These are phyloP conservation scores for Desmodus rotundus DNA, from an alignment of 2,113 vertebrate species.

Conservation along the genomic window DNA sequence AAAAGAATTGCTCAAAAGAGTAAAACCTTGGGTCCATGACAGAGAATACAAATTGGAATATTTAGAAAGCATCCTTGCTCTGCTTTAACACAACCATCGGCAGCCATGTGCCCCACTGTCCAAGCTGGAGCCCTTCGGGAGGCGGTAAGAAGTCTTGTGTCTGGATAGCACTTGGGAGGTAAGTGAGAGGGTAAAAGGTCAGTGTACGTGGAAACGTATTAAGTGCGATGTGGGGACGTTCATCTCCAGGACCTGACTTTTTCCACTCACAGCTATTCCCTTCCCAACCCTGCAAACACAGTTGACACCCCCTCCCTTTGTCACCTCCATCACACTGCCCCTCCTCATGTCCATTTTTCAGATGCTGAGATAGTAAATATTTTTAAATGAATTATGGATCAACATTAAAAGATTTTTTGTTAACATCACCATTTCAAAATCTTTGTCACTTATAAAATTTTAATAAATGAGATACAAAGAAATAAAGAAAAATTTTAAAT, in stretches of 20 bases:
- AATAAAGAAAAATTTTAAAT: constrained; percentile 23
- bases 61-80: background rate
- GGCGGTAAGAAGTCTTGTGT: background rate
- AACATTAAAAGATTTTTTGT: background rate
- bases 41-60: background rate
- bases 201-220: accelerated
- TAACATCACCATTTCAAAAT: background rate
- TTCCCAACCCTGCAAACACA: background rate
- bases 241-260: background rate
- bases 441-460: constrained; percentile 2
- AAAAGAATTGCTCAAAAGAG: constrained; percentile 1
- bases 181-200: background rate
- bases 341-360: background rate
- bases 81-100: background rate
- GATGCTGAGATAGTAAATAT: background rate
- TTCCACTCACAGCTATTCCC: background rate
- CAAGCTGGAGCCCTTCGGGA: background rate
- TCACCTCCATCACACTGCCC: background rate
- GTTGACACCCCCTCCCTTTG: background rate
- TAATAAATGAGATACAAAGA: constrained; percentile 23
- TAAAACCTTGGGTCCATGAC: background rate
- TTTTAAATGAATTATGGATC: background rate
- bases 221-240: background rate
- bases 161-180: background rate
- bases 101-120: too few species aligned